These are phyloP conservation scores for Gopherus flavomarginatus DNA, from an alignment of 2,113 vertebrate genomes.

Conservation along the genomic window DNA sequence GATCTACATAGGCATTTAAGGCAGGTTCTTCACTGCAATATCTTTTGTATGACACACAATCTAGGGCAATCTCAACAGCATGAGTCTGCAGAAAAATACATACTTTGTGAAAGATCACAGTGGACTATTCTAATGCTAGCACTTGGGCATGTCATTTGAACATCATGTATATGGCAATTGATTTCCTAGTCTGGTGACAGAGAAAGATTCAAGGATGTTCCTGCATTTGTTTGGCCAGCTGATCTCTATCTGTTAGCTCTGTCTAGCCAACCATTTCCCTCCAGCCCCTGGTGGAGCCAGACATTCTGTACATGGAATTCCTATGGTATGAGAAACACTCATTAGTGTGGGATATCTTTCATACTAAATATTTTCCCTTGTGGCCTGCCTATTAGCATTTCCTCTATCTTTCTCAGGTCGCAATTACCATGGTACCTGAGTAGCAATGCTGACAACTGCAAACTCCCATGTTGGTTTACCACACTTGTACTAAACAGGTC, in stretches of 20 bases:
- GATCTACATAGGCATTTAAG: not conserved
- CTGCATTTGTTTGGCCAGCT: not conserved
- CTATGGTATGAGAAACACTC: not conserved
- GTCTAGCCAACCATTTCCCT: not conserved
- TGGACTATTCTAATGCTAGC: not conserved
- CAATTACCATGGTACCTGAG: not conserved
- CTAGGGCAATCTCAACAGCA: not conserved
- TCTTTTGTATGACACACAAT: not conserved
- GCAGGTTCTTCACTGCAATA: not conserved
- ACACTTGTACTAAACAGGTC: not conserved
- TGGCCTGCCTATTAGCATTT: not conserved
- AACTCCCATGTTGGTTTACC: not conserved
- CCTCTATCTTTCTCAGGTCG: not conserved
- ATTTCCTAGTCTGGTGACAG: not conserved
- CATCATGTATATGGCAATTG: not conserved
- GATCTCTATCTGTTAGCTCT: not conserved
- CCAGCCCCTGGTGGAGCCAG: not conserved
- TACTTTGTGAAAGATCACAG: not conserved
- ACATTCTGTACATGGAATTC: not conserved
- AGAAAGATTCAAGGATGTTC: not conserved
- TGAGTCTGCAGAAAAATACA: not conserved
- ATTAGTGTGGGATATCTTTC: not conserved
- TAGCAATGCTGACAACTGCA: not conserved
- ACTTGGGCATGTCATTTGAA: not conserved
- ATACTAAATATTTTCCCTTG: slow-evolving; percentile 1